phyloP scores from a whole-genome alignment of 2,888 invertebrate genomes.

The Rotaria socialis region DNA sequence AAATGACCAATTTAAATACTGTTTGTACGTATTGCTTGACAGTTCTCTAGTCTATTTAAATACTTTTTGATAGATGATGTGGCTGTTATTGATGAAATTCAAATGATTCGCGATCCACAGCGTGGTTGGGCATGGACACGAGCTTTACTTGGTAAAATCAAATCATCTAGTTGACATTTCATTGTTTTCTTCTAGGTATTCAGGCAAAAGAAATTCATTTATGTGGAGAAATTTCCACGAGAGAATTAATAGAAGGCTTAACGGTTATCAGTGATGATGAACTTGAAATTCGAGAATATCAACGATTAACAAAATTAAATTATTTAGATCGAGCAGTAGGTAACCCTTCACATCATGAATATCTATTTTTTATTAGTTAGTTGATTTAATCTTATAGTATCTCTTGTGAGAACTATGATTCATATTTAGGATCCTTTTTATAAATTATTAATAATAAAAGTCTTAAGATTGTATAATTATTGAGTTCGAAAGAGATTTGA shows the following conservation, averaged over 20 bases:
- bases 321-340: constrained; percentile 35
- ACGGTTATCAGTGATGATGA: constrained; percentile 79
- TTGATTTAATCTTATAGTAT: too few species aligned
- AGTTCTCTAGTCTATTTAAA: background rate
- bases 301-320: constrained; percentile 42
- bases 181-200: constrained; percentile 56
- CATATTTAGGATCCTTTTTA: too few species aligned
- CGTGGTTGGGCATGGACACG: constrained; percentile 99
- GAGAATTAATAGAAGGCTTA: constrained; percentile 75
- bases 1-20: constrained; percentile 75
- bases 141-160: constrained; percentile 68
- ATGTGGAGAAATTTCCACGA: constrained; percentile 87
- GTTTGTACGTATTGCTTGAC: background rate
- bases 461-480: too few species aligned
- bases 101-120: constrained; percentile 81
- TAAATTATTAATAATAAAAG: too few species aligned
- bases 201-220: constrained; percentile 89
- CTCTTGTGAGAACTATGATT: too few species aligned
- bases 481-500: too few species aligned
- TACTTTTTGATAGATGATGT: constrained; percentile 72
- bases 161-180: background rate
- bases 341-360: background rate
- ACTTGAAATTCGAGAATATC: constrained; percentile 67
- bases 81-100: constrained; percentile 96
- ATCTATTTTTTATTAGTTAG: too few species aligned